Base-by-base conservation (phyloP, 2,888 invertebrate genomes). In the Drosophila nr. perissopoda region DNA sequence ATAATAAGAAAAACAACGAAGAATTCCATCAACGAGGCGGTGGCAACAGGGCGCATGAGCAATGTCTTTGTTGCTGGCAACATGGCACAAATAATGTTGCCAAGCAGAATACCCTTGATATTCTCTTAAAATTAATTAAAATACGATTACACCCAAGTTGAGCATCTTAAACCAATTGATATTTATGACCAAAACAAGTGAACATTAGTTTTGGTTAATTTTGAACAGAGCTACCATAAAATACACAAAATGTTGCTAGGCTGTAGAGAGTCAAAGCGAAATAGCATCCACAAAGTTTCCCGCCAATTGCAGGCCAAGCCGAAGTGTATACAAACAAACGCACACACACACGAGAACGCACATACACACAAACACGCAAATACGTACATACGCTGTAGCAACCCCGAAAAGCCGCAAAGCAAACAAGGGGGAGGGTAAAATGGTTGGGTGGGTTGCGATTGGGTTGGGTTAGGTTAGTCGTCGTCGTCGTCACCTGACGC, bases 251-350 rank as follows among this genome's bases (percentile, higher is more conserved):
- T 81, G 79, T 79, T 83, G 74, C 72, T 51, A 79, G 71, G 54
- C 63, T 57, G 8, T 53, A 38, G 38, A 51, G 66, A 49, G 53
- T 29, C 64, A 70, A 71, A 63, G 60, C 40, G 36, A 78, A 80
- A 87, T 89, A 21, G 63, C 34, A 81, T 88, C 89, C 89, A 91
- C 91, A 88, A 72, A 72, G 76, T 90, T 91, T 91, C 91, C 90
- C 91, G 91, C 91, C 91, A 91, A 91, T 86, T 90, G 83, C 83
- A 83, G 77, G 78, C 75, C 85, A 89, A 87, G 83, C 90, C 89
- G 85, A 89, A 85, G 84, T 79, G 79, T 76, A 79, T 62, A 90
- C 89, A 80, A 72, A 79, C 75, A 89, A 65, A 82, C 64, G 67
- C 59, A 63, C 76, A 70, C 59, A 74, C 64, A 59, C 46, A 68